Evolutionary conservation across 2,888 invertebrate species (phyloP).

Genomic region (Rhagonycha fulva): DNA sequence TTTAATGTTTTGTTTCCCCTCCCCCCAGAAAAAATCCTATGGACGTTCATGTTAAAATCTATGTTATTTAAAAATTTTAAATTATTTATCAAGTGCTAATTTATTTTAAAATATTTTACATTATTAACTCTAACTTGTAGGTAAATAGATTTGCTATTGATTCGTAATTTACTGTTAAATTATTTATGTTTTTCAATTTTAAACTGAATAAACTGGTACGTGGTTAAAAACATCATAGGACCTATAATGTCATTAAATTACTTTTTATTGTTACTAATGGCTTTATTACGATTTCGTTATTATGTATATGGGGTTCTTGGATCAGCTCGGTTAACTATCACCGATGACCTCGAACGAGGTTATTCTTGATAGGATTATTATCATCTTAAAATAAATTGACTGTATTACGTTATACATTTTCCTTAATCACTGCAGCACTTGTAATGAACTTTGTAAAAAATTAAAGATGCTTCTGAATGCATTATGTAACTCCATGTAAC

Average conservation of each 20-base stretch:
- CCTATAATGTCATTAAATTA: background rate
- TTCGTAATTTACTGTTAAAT: background rate
- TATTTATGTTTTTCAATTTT: background rate
- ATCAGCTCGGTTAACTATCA: background rate
- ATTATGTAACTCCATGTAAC: background rate
- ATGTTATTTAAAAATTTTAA: too few species aligned
- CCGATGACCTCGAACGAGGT: background rate
- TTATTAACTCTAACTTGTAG: background rate
- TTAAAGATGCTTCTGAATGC: background rate
- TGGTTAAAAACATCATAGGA: background rate
- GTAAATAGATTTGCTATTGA: background rate
- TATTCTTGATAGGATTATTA: background rate
- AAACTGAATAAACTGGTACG: background rate
- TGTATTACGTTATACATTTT: background rate
- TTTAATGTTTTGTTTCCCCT: too few species aligned
- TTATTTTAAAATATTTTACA: background rate
- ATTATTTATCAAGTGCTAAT: background rate
- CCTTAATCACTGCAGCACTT: background rate
- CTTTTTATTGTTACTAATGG: background rate
- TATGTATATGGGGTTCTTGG: background rate
- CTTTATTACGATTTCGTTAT: background rate
- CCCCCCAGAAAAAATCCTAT: too few species aligned
- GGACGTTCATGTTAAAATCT: too few species aligned
- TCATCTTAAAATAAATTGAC: background rate
- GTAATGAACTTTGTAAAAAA: background rate